Evolutionary conservation across 2,797 vertebrate genomes (phyloP).

Genomic region (Balearica regulorum): DNA sequence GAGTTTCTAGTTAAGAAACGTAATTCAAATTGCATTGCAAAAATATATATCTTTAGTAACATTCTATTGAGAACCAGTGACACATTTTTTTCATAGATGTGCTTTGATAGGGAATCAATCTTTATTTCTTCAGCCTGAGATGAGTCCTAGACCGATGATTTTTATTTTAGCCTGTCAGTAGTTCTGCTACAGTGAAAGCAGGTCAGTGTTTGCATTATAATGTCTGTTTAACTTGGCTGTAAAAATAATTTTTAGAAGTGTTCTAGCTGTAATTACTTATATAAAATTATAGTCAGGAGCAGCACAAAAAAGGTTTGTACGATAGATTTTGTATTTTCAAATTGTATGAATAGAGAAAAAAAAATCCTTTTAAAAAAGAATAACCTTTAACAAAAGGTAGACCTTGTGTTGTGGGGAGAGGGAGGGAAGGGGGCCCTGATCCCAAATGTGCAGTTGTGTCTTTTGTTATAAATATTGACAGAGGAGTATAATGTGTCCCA

Average conservation of each 20-base stretch:
- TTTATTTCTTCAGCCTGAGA: not conserved
- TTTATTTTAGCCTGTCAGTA: not conserved
- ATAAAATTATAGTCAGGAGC: not conserved
- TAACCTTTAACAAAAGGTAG: not conserved
- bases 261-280: not conserved
- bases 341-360: not conserved
- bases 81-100: not conserved
- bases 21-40: not conserved
- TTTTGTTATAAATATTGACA: not conserved
- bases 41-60: not conserved
- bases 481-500: not conserved
- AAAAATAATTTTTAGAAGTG: not conserved
- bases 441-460: not conserved
- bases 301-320: not conserved
- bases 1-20: not conserved
- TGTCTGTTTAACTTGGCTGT: conserved; percentile 12
- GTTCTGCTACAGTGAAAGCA: not conserved
- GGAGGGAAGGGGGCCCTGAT: not conserved
- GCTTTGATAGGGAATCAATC: not conserved
- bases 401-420: not conserved
- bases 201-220: conserved; percentile 22
- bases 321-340: not conserved
- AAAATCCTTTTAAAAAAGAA: not conserved
- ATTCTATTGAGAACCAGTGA: not conserved
- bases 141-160: not conserved